A percentile compares a stretch with the other conserved stretches of the same genome.
These are phyloP conservation scores for Chelonoidis abingdonii DNA, from an alignment of 2,113 vertebrate genomes.

Conservation along the genomic window DNA sequence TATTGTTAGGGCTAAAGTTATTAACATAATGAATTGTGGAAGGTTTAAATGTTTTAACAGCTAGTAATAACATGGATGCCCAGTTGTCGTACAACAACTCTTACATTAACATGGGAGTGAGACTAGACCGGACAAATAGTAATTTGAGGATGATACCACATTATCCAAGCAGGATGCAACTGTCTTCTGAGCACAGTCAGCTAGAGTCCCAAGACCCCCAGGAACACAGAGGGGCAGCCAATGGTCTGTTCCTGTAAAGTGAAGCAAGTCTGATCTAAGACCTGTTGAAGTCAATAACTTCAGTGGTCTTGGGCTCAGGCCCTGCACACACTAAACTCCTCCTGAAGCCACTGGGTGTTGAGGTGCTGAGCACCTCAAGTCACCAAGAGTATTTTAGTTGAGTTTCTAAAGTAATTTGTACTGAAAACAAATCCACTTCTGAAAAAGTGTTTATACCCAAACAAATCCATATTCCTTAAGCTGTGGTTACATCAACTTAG, in stretches of 20 bases:
- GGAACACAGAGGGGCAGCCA: background rate
- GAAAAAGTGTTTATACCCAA: too few species aligned
- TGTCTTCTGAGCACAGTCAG: fast-evolving
- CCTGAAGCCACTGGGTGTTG: background rate
- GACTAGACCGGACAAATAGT: background rate
- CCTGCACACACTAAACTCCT: background rate
- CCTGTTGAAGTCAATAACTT: fast-evolving
- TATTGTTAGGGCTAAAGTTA: background rate
- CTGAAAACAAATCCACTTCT: background rate
- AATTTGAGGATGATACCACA: background rate
- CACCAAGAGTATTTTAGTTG: background rate
- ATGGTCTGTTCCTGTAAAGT: background rate
- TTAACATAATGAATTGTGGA: background rate
- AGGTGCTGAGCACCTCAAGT: background rate
- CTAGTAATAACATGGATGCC: background rate
- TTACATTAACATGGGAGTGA: background rate
- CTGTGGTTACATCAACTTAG: too few species aligned
- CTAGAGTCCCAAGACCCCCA: background rate
- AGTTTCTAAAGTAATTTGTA: background rate
- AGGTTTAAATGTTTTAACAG: background rate
- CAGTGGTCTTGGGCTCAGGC: background rate
- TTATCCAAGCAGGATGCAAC: background rate
- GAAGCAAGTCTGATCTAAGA: background rate
- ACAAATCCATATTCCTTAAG: too few species aligned
- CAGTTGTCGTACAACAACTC: background rate